phyloP scores from a whole-genome alignment of 2,797 vertebrate genomes.

The Potorous gilbertii region DNA sequence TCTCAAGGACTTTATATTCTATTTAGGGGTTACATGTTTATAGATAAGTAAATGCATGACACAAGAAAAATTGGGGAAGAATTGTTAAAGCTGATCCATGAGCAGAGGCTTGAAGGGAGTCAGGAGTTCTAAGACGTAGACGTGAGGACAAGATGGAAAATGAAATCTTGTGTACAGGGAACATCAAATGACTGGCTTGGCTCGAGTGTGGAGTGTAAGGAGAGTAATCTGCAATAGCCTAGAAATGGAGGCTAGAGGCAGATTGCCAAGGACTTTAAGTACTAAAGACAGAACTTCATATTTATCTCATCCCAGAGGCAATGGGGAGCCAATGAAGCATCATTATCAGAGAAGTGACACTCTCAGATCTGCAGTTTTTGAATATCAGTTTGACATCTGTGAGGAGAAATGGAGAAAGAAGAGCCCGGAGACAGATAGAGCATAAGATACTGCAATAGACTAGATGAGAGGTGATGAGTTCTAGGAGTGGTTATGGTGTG shows the following conservation, averaged over 20 bases:
- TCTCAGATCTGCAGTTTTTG: background rate
- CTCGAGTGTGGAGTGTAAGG: background rate
- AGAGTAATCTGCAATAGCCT: background rate
- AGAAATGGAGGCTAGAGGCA: background rate
- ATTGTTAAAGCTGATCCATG: background rate
- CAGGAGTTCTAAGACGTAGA: background rate
- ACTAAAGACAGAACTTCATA: background rate
- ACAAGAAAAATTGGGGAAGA: background rate
- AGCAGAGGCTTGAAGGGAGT: background rate
- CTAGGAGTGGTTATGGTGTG: background rate
- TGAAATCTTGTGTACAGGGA: background rate
- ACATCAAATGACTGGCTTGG: background rate
- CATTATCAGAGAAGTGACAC: background rate
- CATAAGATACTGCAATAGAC: background rate
- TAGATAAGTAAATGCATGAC: background rate
- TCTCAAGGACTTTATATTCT: background rate
- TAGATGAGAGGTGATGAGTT: background rate
- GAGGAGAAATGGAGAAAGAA: background rate
- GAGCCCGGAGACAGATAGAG: background rate
- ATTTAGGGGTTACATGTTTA: background rate
- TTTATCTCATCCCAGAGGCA: background rate
- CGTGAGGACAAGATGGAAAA: background rate
- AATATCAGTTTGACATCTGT: background rate
- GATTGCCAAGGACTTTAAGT: background rate
- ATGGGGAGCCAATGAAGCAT: background rate